Percentiles rank a stretch among this genome's conserved stretches.
These are phyloP conservation scores for Lasioglossum leucozonium DNA, from an alignment of 2,888 invertebrate genomes.

Conservation along the genomic window DNA sequence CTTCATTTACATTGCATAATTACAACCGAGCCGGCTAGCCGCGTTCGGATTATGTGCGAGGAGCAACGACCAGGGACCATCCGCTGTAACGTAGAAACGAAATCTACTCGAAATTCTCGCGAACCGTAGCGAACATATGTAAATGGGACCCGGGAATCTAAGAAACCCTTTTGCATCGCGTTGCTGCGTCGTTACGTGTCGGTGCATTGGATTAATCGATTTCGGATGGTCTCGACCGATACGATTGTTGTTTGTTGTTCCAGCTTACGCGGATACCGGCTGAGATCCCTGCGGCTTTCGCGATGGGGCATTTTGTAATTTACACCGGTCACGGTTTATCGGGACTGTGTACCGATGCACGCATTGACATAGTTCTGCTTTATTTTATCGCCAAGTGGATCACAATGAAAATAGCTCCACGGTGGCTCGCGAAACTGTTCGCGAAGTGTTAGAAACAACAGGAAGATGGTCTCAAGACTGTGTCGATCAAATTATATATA, in stretches of 20 bases:
- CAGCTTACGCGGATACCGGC: not conserved
- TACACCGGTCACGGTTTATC: not conserved
- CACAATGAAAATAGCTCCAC: not conserved
- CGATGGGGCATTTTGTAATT: not conserved
- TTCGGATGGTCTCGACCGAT: not conserved
- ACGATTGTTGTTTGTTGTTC: constrained; percentile 7
- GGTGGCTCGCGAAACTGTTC: not conserved
- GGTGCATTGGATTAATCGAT: constrained; percentile 11
- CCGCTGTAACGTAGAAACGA: constrained; percentile 25
- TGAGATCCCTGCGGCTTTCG: not conserved
- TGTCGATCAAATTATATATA: not conserved
- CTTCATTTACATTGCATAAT: constrained; percentile 74
- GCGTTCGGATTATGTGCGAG: constrained; percentile 49
- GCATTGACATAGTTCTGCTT: not conserved
- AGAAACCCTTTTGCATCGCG: not conserved
- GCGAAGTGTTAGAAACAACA: not conserved
- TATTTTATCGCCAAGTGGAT: constrained; percentile 2
- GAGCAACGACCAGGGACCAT: constrained; percentile 43
- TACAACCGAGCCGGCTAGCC: constrained; percentile 44
- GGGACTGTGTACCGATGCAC: not conserved
- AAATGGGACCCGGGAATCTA: not conserved
- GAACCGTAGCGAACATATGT: constrained; percentile 1
- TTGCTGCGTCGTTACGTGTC: not conserved
- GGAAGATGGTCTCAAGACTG: not conserved
- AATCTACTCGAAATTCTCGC: constrained; percentile 36